A percentile compares a stretch with the other conserved stretches of the same genome.
Conservation (phyloP, 2,113 vertebrate genomes). For the Labeo rohita region DNA sequence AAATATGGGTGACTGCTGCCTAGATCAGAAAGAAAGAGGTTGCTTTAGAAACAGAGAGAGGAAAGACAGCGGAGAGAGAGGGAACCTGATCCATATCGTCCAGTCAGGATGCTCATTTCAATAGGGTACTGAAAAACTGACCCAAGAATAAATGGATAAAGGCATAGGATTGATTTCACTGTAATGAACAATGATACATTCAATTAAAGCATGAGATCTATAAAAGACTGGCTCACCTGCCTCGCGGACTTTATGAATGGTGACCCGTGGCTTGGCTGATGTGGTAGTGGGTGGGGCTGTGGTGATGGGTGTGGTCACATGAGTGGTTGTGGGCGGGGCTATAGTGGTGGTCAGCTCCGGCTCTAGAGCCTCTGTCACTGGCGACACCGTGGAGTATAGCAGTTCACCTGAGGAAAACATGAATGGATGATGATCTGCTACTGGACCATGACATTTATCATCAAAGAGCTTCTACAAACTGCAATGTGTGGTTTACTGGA, state of each 20-base stretch:
- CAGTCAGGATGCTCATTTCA: constrained; percentile 4
- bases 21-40: constrained; percentile 66
- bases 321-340: constrained; percentile 54
- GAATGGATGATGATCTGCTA: constrained; percentile 44
- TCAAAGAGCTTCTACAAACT: background rate
- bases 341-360: constrained; percentile 61
- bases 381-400: constrained; percentile 51
- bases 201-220: background rate
- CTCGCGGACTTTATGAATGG: constrained; percentile 79
- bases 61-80: constrained; percentile 33
- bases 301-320: constrained; percentile 42
- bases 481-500: no score
- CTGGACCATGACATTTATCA: constrained; percentile 10
- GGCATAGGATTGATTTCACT: background rate
- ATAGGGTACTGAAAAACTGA: background rate
- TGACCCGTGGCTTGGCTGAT: constrained; percentile 70
- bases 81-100: constrained; percentile 48
- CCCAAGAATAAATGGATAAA: constrained; percentile 2
- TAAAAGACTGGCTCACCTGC: constrained; percentile 77
- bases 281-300: constrained; percentile 64
- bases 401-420: constrained; percentile 63
- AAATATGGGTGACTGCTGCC: constrained; percentile 86
- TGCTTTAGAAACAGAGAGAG: constrained; percentile 46
- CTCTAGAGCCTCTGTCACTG: constrained; percentile 51
- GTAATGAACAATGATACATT: background rate